These are phyloP conservation scores for Diarsia rubi DNA, from an alignment of 2,888 invertebrate species.

Conservation along the genomic window DNA sequence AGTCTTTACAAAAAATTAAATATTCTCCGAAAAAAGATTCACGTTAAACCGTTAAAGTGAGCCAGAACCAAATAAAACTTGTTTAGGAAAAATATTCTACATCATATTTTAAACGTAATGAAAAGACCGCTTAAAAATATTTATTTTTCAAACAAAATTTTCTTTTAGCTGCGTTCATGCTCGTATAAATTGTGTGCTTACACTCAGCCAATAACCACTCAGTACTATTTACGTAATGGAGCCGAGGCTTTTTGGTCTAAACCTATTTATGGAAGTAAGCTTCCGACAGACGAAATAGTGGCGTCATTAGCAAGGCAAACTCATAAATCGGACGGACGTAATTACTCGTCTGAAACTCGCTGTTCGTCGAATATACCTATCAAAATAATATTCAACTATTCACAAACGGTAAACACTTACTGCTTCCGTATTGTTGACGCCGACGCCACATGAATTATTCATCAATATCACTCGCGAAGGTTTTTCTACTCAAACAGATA, in stretches of 20 bases:
- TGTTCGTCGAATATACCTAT: slow-evolving; percentile 47
- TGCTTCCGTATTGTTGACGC: slow-evolving; percentile 67
- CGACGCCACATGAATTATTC: slow-evolving; percentile 65
- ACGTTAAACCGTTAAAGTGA: slow-evolving; percentile 27
- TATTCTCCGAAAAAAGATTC: slow-evolving; percentile 34
- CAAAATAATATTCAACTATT: slow-evolving; percentile 62
- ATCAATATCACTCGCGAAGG: slow-evolving; percentile 62
- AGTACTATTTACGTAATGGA: slow-evolving; percentile 45
- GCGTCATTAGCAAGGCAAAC: slow-evolving; percentile 54
- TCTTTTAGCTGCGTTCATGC: slow-evolving; percentile 30
- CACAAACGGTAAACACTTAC: slow-evolving; percentile 67
- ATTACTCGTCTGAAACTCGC: slow-evolving; percentile 46
- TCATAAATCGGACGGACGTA: slow-evolving; percentile 54
- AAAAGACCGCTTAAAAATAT: slow-evolving; percentile 51
- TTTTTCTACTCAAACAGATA: slow-evolving; percentile 67
- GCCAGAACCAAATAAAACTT: slow-evolving; percentile 37
- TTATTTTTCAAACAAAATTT: slow-evolving; percentile 38
- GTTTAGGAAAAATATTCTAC: slow-evolving; percentile 46
- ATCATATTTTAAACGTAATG: slow-evolving; percentile 52
- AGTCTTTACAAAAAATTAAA: slow-evolving; percentile 45
- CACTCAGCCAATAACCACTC: slow-evolving; percentile 45
- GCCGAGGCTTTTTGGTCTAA: slow-evolving; percentile 37
- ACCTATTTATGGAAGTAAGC: slow-evolving; percentile 43
- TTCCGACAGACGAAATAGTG: slow-evolving; percentile 45
- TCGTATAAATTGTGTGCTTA: slow-evolving; percentile 25